These are phyloP conservation scores for Ganaspis brasiliensis DNA, from an alignment of 2,888 invertebrate genomes.

Conservation along the genomic window DNA sequence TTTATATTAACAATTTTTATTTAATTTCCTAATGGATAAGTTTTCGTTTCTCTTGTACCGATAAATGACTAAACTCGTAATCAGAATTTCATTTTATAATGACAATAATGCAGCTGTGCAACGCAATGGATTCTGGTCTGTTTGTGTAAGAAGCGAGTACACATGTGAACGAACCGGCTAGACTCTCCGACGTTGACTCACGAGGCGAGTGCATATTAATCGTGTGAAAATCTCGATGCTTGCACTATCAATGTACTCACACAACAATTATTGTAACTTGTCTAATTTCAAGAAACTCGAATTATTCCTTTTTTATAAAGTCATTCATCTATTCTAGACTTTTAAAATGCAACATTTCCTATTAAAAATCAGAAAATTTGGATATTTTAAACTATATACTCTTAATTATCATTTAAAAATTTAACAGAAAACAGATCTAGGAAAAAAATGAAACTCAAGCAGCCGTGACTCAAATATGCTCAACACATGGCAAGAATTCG, in stretches of 20 bases:
- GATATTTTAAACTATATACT: too few relatives aligned
- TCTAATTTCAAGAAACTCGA: neutral
- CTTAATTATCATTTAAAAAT: neutral
- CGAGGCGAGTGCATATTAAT: constrained; percentile 60
- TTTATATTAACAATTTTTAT: too few relatives aligned
- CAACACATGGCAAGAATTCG: constrained; percentile 9
- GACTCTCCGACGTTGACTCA: constrained; percentile 57
- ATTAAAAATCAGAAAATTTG: too few relatives aligned
- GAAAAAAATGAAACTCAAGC: constrained; percentile 13
- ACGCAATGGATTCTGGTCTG: constrained; percentile 28
- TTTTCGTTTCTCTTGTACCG: too few relatives aligned
- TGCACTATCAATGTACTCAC: constrained; percentile 45
- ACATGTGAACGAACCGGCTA: constrained; percentile 54
- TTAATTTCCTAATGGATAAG: too few relatives aligned
- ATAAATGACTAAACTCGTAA: too few relatives aligned
- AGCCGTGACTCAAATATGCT: neutral
- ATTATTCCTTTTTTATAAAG: neutral
- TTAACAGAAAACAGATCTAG: neutral
- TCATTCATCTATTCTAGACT: too few relatives aligned
- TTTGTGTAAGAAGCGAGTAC: constrained; percentile 32
- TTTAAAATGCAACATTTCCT: too few relatives aligned
- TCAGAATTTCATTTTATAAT: neutral
- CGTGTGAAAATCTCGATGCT: constrained; percentile 61
- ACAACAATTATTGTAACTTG: neutral
- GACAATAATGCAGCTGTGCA: constrained; percentile 34